Percentiles rank a stretch among this genome's conserved stretches.
Evolutionary conservation across 2,888 invertebrate genomes (phyloP).

Genomic region (Linnaemya vulpina): DNA sequence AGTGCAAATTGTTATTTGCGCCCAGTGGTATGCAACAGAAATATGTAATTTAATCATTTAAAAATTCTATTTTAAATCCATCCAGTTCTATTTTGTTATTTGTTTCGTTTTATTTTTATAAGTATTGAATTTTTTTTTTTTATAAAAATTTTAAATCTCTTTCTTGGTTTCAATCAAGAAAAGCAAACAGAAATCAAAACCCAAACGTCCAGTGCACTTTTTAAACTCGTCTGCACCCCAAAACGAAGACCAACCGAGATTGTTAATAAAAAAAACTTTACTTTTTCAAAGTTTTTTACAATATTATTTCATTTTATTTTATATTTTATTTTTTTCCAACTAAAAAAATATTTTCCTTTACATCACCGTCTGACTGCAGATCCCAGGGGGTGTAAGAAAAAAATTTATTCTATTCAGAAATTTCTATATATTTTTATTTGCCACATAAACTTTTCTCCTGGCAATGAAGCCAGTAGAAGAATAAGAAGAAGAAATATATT

Average conservation of each 20-base stretch:
- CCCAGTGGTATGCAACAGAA: too few species aligned
- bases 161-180: not conserved
- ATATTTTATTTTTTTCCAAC: not conserved
- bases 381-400: not conserved
- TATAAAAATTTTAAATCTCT: not conserved
- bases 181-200: not conserved
- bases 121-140: not conserved
- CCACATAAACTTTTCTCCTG: not conserved
- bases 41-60: too few species aligned
- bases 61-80: not conserved
- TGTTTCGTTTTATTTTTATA: not conserved
- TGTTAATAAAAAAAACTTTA: constrained; percentile 6
- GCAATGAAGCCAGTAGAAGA: too few species aligned
- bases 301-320: not conserved
- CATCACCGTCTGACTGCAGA: not conserved
- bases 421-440: not conserved
- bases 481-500: not conserved
- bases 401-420: not conserved
- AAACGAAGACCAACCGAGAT: not conserved
- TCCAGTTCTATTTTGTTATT: not conserved
- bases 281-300: not conserved
- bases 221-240: not conserved
- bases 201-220: constrained; percentile 10
- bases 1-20: too few species aligned
- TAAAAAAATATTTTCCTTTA: not conserved